Conservation (phyloP, 1,140 invertebrate genomes). For the Delia radicum region DNA sequence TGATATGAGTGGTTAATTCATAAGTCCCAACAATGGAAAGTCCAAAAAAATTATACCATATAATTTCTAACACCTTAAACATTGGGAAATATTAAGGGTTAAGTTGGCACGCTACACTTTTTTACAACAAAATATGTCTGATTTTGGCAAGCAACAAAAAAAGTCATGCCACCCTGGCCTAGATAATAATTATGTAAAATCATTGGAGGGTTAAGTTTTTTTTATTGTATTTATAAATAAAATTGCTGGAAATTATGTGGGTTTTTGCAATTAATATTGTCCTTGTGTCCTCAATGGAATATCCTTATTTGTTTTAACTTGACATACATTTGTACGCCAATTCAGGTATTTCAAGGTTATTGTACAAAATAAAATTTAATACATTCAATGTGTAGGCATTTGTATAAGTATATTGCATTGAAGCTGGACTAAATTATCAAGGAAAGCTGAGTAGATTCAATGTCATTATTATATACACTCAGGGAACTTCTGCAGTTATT, state of each 20-base stretch:
- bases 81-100: too few relatives aligned
- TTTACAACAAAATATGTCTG: too few relatives aligned
- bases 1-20: too few relatives aligned
- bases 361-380: too few relatives aligned
- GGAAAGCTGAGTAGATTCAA: neutral
- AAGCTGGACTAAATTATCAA: neutral
- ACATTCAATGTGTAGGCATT: neutral
- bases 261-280: neutral
- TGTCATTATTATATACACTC: neutral
- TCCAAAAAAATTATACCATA: too few relatives aligned
- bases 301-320: neutral
- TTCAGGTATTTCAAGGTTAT: neutral
- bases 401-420: neutral
- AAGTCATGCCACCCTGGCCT: too few relatives aligned
- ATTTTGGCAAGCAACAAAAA: too few relatives aligned
- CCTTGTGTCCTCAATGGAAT: neutral
- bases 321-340: neutral
- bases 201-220: too few relatives aligned
- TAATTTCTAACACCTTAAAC: too few relatives aligned
- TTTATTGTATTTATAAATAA: neutral
- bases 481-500: neutral
- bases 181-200: too few relatives aligned
- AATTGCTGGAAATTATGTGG: neutral
- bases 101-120: too few relatives aligned
- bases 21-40: too few relatives aligned